Percentiles rank a stretch among this genome's conserved stretches.
Conservation (phyloP, 2,797 vertebrate species). For the Platyrinchus mystaceus region DNA sequence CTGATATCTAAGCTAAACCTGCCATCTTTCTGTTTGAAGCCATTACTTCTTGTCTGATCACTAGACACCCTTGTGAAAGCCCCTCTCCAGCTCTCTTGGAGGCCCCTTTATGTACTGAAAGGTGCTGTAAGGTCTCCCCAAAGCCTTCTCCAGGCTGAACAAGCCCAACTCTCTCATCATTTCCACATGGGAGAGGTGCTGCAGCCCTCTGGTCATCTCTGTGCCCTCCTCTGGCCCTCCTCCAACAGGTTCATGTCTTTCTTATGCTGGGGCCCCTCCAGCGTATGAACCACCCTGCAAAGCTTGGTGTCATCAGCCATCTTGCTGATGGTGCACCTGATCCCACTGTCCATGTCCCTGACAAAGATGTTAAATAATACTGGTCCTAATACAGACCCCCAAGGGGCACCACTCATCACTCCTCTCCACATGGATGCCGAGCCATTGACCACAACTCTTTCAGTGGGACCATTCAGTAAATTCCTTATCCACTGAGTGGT, state of each 20-base stretch:
- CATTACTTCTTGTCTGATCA: background rate
- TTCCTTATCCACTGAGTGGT: background rate
- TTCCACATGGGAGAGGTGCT: background rate
- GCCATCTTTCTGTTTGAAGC: background rate
- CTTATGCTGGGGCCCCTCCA: background rate
- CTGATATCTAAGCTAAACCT: background rate
- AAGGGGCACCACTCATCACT: background rate
- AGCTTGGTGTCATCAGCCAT: background rate
- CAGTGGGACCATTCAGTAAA: background rate
- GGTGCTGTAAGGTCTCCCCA: background rate
- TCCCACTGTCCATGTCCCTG: background rate
- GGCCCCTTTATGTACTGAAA: background rate
- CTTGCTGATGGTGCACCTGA: background rate
- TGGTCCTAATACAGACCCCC: background rate
- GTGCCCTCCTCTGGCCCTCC: background rate
- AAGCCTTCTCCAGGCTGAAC: background rate
- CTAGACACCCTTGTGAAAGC: background rate
- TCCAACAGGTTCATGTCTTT: background rate
- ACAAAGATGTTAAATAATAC: rapidly evolving
- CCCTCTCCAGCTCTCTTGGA: background rate
- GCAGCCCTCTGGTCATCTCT: background rate
- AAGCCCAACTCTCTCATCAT: background rate
- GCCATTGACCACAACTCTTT: background rate
- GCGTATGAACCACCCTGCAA: background rate
- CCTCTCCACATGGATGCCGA: background rate